These are phyloP conservation scores for Aurelia coerulea DNA, from an alignment of 30 jellyfish, hydroid and myxozoan genomes.

Conservation along the genomic window DNA sequence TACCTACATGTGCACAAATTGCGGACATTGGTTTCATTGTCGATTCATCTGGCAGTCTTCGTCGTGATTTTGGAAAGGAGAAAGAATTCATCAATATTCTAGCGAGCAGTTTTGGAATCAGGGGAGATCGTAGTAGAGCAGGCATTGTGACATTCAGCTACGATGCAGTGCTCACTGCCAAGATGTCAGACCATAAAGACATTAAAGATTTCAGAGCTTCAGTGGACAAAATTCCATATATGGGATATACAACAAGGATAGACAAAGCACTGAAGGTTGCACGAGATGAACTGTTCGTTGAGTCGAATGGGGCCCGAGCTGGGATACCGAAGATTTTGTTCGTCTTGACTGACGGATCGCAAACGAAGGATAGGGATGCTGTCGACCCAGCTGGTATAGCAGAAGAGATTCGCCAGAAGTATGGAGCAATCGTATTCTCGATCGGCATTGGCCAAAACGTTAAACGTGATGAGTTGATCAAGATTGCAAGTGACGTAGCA, in stretches of 20 bases:
- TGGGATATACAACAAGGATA: constrained; percentile 72
- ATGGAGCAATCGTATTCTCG: constrained; percentile 58
- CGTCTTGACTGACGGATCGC: constrained; percentile 71
- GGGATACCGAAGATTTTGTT: constrained; percentile 42
- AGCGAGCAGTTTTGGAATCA: constrained; percentile 20
- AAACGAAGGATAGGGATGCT: constrained; percentile 66
- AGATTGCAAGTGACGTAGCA: constrained; percentile 56
- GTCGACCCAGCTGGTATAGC: constrained; percentile 71
- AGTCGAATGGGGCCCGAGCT: constrained; percentile 56
- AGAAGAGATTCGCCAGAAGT: constrained; percentile 51
- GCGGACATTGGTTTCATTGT: constrained; percentile 67
- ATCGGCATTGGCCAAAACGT: constrained; percentile 82
- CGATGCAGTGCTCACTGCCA: constrained; percentile 52
- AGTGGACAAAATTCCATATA: constrained; percentile 38
- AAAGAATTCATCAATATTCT: constrained; percentile 52
- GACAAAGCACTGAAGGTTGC: constrained; percentile 64
- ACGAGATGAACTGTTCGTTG: constrained; percentile 28
- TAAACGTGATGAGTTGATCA: constrained; percentile 68
- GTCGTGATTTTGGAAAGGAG: constrained; percentile 38
- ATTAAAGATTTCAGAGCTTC: constrained; percentile 18
- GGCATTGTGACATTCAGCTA: constrained; percentile 71
- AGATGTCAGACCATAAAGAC: constrained; percentile 30
- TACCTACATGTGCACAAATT: constrained; percentile 29
- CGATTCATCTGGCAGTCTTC: constrained; percentile 83
- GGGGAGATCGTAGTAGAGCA: constrained; percentile 38